Conservation (phyloP, 2,888 invertebrate species). For the Reticulitermes lucifugus region DNA sequence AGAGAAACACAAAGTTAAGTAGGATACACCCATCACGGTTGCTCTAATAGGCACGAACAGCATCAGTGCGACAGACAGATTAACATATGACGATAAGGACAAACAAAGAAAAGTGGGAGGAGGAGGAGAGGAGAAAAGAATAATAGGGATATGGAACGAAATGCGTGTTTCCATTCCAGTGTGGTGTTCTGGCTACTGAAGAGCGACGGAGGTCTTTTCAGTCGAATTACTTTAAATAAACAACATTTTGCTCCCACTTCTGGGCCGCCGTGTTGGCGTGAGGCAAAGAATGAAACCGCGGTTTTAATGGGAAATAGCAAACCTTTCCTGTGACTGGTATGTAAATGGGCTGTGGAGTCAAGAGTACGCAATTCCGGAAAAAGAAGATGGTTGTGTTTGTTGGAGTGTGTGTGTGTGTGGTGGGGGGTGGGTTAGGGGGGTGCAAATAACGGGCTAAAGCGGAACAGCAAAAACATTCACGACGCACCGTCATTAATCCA, state of each 20-base stretch:
- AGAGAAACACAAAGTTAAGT: background rate
- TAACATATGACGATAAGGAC: background rate
- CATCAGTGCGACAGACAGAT: background rate
- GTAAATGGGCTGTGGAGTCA: background rate
- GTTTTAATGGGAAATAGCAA: background rate
- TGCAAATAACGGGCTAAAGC: no score
- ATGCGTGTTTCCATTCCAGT: background rate
- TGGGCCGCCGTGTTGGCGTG: no score
- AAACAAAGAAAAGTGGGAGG: background rate
- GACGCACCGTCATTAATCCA: no score
- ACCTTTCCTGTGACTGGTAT: background rate
- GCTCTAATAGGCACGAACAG: background rate
- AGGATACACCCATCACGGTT: background rate
- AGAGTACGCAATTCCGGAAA: background rate
- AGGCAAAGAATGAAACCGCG: background rate
- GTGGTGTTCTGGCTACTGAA: background rate
- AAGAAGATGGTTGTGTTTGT: background rate
- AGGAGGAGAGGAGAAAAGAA: background rate
- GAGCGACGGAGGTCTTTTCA: background rate
- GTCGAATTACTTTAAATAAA: conserved; percentile 19
- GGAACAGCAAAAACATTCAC: no score
- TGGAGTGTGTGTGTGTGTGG: no score
- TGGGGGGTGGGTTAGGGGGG: no score
- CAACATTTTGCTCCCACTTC: background rate
- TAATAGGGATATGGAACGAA: background rate